A percentile compares a stretch with the other conserved stretches of the same genome.
phyloP scores from a whole-genome alignment of 2,888 invertebrate species.

The Nineta flava region DNA sequence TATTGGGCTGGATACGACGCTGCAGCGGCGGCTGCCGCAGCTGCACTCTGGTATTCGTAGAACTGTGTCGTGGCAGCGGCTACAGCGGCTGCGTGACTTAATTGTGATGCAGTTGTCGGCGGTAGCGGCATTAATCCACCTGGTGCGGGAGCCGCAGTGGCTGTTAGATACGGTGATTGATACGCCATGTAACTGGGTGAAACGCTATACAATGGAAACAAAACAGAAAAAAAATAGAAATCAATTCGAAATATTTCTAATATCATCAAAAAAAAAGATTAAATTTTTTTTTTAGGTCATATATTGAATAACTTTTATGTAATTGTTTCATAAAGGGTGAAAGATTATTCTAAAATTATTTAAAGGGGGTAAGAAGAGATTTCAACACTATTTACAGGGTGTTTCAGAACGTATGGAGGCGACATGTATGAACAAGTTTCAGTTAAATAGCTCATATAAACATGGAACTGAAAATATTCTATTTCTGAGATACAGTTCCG shows the following conservation, averaged over 20 bases:
- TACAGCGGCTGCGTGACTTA: constrained; percentile 59
- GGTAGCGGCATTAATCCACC: constrained; percentile 44
- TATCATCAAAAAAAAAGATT: constrained; percentile 9
- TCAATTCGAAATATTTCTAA: constrained; percentile 8
- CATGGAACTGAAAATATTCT: too few species aligned
- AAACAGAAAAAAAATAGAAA: background rate
- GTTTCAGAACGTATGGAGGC: too few species aligned
- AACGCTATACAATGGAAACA: constrained; percentile 34
- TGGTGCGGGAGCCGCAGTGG: constrained; percentile 40
- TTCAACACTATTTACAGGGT: too few species aligned
- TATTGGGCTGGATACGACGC: constrained; percentile 58
- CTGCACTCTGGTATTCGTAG: constrained; percentile 64
- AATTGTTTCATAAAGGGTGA: background rate
- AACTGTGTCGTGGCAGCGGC: constrained; percentile 66
- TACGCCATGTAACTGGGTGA: constrained; percentile 59
- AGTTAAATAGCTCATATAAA: too few species aligned
- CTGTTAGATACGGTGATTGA: constrained; percentile 51
- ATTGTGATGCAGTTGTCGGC: constrained; percentile 44
- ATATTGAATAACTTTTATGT: background rate
- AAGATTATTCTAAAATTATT: too few species aligned
- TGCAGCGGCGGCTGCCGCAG: constrained; percentile 51
- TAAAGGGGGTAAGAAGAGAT: too few species aligned
- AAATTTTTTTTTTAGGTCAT: constrained; percentile 6
- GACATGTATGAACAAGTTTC: too few species aligned
- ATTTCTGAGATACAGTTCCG: too few species aligned